These are phyloP conservation scores for Dipodomys ordii DNA, from an alignment of 2,113 vertebrate genomes.

Conservation along the genomic window DNA sequence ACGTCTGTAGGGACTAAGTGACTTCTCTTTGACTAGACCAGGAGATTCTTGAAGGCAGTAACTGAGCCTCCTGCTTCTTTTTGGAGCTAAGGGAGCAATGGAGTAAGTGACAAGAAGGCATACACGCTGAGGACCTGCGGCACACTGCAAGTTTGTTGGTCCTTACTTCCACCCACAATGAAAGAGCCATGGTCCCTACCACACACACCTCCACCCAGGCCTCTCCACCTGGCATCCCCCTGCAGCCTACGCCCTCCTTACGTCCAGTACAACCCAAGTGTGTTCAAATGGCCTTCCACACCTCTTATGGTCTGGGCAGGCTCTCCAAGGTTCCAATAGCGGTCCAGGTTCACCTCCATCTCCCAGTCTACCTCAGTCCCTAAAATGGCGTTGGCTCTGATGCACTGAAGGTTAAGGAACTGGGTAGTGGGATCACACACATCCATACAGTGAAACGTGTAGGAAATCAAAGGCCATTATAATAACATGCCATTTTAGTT, in stretches of 20 bases:
- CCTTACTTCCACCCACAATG: background rate
- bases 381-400: background rate
- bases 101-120: background rate
- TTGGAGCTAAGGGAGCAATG: background rate
- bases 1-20: accelerated
- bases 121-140: too few relatives aligned
- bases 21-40: background rate
- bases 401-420: background rate
- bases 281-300: background rate
- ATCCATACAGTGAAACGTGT: background rate
- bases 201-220: background rate
- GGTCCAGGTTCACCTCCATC: background rate
- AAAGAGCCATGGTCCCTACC: background rate
- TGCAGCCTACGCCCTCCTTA: background rate
- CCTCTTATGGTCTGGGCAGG: background rate
- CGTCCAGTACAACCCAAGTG: accelerated
- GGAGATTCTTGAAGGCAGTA: background rate
- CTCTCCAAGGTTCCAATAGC: background rate
- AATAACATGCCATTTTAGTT: background rate
- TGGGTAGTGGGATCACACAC: background rate
- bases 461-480: background rate
- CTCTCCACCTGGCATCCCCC: background rate
- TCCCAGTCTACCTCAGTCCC: background rate
- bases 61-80: background rate
- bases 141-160: background rate